phyloP scores from a whole-genome alignment of 1,140 invertebrate genomes.

The Aphis gossypii region DNA sequence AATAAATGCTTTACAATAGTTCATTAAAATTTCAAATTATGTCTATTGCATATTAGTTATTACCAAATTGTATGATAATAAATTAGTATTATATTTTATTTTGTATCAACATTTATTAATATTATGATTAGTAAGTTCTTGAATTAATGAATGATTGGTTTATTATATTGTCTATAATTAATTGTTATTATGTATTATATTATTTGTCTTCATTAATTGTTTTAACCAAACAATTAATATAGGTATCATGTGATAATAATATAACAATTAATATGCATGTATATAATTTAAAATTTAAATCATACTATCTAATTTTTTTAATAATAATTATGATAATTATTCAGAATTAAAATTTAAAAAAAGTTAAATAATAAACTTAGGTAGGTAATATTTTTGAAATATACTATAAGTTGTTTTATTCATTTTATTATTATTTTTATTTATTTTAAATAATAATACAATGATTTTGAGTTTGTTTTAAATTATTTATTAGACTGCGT shows the following conservation, averaged over 20 bases:
- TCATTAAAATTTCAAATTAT: background rate
- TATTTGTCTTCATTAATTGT: background rate
- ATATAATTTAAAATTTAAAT: constrained; percentile 11
- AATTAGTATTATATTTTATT: background rate
- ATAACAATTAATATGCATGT: background rate
- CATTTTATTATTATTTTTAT: no score
- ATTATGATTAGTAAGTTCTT: background rate
- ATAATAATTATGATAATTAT: background rate
- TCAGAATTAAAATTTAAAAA: no score
- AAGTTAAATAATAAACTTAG: background rate
- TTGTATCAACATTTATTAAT: background rate
- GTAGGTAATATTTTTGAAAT: background rate
- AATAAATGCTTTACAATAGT: background rate
- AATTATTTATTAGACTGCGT: background rate
- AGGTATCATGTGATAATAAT: background rate
- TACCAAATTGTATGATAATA: background rate
- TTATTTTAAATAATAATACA: background rate
- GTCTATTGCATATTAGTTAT: background rate
- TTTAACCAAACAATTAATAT: background rate
- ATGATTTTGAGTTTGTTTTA: background rate
- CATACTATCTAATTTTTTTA: background rate
- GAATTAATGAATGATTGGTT: background rate
- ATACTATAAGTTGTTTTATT: background rate
- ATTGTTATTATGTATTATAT: background rate
- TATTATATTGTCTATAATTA: background rate